These are phyloP conservation scores for Melanotaenia duboulayi DNA, from an alignment of 2,113 vertebrate species.

Conservation along the genomic window DNA sequence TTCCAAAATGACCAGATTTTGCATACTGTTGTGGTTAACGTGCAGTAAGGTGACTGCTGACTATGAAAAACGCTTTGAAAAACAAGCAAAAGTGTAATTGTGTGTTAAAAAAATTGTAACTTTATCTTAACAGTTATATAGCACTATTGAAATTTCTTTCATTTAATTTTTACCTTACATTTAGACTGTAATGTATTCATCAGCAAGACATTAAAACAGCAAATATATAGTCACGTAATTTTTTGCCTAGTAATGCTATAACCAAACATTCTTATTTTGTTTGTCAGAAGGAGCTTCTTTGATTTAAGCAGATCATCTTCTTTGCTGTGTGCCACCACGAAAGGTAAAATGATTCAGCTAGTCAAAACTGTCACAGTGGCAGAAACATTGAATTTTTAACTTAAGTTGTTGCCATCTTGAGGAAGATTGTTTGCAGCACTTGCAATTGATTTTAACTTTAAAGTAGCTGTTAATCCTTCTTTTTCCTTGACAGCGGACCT, in stretches of 20 bases:
- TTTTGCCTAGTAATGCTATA: not conserved
- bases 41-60: too few species aligned
- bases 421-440: conserved; percentile 15
- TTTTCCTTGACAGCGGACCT: conserved; percentile 59
- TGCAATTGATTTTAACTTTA: conserved; percentile 5
- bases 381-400: conserved; percentile 1
- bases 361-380: not conserved
- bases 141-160: too few species aligned
- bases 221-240: not conserved
- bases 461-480: conserved; percentile 15
- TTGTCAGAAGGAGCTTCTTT: not conserved
- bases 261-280: conserved; percentile 2
- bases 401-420: not conserved
- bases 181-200: too few species aligned
- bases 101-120: too few species aligned
- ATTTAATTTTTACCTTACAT: too few species aligned
- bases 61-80: too few species aligned
- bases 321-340: conserved; percentile 77
- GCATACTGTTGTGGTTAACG: too few species aligned
- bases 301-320: conserved; percentile 41
- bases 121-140: too few species aligned
- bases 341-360: conserved; percentile 63
- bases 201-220: not conserved
- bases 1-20: too few species aligned
- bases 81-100: too few species aligned